Conservation (phyloP, 2,888 invertebrate genomes). For the Artemia sp. region DNA sequence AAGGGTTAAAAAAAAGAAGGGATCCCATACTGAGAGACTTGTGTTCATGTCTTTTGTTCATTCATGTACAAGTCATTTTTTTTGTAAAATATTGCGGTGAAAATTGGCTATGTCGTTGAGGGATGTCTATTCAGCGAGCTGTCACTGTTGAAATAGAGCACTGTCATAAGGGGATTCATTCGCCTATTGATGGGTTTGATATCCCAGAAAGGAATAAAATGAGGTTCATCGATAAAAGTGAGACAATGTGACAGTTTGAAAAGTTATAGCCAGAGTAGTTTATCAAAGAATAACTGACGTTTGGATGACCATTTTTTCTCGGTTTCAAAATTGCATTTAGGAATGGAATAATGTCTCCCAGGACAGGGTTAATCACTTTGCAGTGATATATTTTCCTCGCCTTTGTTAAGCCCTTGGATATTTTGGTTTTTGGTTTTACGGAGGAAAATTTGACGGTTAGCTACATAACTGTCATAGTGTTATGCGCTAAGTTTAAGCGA, state of each 20-base stretch:
- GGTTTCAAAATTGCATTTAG: too few relatives aligned
- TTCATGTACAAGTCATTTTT: constrained; percentile 2
- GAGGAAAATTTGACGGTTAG: too few relatives aligned
- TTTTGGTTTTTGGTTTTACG: too few relatives aligned
- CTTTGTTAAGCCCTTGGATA: too few relatives aligned
- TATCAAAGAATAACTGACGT: background rate
- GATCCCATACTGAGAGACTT: constrained; percentile 7
- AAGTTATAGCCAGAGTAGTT: constrained; percentile 4
- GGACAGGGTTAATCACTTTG: too few relatives aligned
- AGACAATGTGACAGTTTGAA: constrained; percentile 15
- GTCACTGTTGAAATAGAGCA: constrained; percentile 14
- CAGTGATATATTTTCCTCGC: too few relatives aligned
- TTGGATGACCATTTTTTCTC: too few relatives aligned
- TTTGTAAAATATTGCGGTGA: constrained; percentile 11
- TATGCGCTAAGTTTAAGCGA: too few relatives aligned
- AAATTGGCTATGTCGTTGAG: constrained; percentile 13
- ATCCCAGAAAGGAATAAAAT: constrained; percentile 15
- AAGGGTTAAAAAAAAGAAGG: constrained; percentile 3
- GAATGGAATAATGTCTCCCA: too few relatives aligned
- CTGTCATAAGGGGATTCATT: constrained; percentile 14
- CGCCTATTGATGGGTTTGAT: constrained; percentile 14
- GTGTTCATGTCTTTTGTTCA: background rate
- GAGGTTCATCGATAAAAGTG: constrained; percentile 14
- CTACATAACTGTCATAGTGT: too few relatives aligned
- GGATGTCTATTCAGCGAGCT: constrained; percentile 11